Conservation (phyloP, 1,140 invertebrate genomes). For the Bombus cullumanus region DNA sequence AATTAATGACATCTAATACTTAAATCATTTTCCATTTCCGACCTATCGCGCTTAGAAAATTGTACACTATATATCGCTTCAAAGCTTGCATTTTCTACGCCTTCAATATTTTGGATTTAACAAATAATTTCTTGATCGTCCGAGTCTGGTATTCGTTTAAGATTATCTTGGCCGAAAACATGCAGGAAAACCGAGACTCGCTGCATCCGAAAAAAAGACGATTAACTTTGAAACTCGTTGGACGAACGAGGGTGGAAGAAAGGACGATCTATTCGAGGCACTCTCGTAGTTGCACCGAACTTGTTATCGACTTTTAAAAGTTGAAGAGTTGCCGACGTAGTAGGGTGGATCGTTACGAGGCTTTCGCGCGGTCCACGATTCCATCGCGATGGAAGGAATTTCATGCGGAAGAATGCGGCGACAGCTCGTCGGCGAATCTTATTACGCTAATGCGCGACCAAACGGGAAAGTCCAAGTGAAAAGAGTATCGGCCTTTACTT, state of each 20-base stretch:
- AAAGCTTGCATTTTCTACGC: too few relatives aligned
- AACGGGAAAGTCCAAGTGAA: background rate
- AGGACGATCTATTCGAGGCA: slow-evolving; percentile 7
- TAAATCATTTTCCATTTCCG: too few relatives aligned
- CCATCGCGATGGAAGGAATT: background rate
- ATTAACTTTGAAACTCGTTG: slow-evolving; percentile 14
- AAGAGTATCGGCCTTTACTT: background rate
- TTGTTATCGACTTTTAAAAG: slow-evolving; percentile 40
- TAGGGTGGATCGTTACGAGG: slow-evolving; percentile 9
- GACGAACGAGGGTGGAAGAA: background rate
- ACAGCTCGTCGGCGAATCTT: slow-evolving; percentile 22
- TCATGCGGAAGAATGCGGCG: background rate
- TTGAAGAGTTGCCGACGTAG: slow-evolving; percentile 9
- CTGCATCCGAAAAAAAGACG: background rate
- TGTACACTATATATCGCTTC: too few relatives aligned
- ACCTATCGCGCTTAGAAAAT: background rate
- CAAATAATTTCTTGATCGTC: slow-evolving; percentile 49
- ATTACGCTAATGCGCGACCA: slow-evolving; percentile 34
- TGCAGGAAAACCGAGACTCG: slow-evolving; percentile 6
- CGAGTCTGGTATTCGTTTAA: slow-evolving; percentile 2
- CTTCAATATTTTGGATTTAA: background rate
- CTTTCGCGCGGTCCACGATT: background rate
- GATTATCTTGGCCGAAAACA: slow-evolving; percentile 27
- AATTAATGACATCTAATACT: too few relatives aligned
- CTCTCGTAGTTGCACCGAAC: background rate